phyloP scores from a whole-genome alignment of 2,113 vertebrate species.

The Oxyura jamaicensis region DNA sequence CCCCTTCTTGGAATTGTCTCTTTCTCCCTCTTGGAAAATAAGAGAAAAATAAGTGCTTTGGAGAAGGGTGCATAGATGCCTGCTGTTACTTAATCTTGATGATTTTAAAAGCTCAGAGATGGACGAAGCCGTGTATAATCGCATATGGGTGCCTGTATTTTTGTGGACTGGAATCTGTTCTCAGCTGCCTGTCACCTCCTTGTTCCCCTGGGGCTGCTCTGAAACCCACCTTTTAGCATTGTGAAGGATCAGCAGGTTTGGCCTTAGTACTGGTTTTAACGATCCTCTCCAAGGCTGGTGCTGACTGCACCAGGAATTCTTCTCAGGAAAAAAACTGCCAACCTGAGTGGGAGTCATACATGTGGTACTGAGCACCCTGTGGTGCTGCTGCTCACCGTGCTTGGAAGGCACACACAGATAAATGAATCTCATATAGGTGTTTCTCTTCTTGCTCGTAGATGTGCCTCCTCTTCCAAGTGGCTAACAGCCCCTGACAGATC shows the following conservation, averaged over 20 bases:
- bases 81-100: background rate
- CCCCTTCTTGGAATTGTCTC: background rate
- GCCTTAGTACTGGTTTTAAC: background rate
- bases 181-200: background rate
- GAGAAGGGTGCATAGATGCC: background rate
- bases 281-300: background rate
- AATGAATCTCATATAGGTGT: accelerated
- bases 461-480: accelerated
- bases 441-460: accelerated
- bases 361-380: background rate
- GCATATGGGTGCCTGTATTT: background rate
- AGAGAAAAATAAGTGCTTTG: background rate
- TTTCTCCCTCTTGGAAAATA: background rate
- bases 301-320: background rate
- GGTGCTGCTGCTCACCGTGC: background rate
- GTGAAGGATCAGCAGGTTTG: background rate
- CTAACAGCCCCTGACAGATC: background rate
- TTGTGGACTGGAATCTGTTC: background rate
- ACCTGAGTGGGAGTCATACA: accelerated
- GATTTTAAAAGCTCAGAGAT: background rate
- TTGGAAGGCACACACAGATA: no score
- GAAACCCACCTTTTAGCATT: no score
- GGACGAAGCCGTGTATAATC: no score
- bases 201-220: background rate
- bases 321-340: background rate